A percentile compares a stretch with the other conserved stretches of the same genome.
Conservation (phyloP, 2,888 invertebrate species). For the Pseudococcus longispinus region DNA sequence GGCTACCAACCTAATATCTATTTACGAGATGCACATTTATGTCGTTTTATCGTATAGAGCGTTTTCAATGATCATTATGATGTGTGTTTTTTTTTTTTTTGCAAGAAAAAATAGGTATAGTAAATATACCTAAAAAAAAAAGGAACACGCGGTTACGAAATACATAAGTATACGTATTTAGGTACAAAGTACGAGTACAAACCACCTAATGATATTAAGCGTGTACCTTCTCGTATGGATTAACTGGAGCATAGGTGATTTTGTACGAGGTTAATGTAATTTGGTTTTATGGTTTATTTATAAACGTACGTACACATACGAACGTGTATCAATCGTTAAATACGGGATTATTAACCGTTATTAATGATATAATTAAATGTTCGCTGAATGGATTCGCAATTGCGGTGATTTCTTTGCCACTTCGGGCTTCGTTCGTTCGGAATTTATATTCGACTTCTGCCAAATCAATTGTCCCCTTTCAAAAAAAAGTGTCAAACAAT, state of each 20-base stretch:
- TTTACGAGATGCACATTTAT: background rate
- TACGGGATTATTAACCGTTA: background rate
- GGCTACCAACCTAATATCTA: background rate
- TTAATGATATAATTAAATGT: background rate
- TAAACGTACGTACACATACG: background rate
- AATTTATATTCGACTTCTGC: too few species aligned
- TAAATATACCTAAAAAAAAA: background rate
- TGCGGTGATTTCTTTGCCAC: background rate
- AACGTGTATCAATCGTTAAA: background rate
- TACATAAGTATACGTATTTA: background rate
- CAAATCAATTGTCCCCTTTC: too few species aligned
- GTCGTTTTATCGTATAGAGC: background rate
- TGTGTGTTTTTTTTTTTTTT: background rate
- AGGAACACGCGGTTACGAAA: background rate
- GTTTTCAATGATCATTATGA: background rate
- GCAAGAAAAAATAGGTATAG: too few species aligned
- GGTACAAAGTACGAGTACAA: background rate
- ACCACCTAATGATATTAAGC: background rate
- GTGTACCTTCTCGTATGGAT: background rate
- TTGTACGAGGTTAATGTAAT: constrained; percentile 1
- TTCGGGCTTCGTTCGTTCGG: too few species aligned
- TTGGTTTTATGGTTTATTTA: constrained; percentile 16
- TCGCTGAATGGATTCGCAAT: background rate
- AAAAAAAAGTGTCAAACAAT: too few species aligned
- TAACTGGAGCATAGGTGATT: constrained; percentile 1